These are phyloP conservation scores for Holocentrus rufus DNA, from an alignment of 2,797 vertebrate genomes.

Conservation along the genomic window DNA sequence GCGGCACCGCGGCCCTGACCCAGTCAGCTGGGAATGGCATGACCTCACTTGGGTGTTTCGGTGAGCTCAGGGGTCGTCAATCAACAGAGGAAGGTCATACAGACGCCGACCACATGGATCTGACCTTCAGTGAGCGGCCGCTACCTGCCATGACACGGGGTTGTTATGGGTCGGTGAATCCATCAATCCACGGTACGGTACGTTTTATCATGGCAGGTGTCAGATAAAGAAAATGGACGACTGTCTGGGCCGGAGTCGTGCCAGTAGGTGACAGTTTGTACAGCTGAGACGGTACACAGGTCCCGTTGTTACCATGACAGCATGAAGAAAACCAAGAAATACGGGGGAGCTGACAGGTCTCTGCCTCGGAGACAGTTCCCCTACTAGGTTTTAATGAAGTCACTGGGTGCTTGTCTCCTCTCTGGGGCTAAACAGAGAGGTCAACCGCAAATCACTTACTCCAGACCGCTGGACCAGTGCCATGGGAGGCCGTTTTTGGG, in stretches of 20 bases:
- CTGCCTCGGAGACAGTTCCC: conserved; percentile 47
- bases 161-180: conserved; percentile 22
- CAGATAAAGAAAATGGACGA: conserved; percentile 61
- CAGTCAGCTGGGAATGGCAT: conserved; percentile 61
- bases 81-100: conserved; percentile 63
- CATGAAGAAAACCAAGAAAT: conserved; percentile 53
- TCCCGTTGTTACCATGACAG: conserved; percentile 69
- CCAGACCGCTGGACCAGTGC: conserved; percentile 39
- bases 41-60: conserved; percentile 53
- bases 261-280: conserved; percentile 37
- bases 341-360: conserved; percentile 54
- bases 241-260: conserved; percentile 16
- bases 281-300: conserved; percentile 41
- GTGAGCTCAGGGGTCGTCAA: conserved; percentile 62
- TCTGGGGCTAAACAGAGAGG: conserved; percentile 56
- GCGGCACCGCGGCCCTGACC: conserved; percentile 40
- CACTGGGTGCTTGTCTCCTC: conserved; percentile 58
- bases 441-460: conserved; percentile 67
- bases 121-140: conserved; percentile 45
- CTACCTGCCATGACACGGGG: conserved; percentile 41
- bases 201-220: conserved; percentile 57
- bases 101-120: conserved; percentile 50
- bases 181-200: conserved; percentile 38
- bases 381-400: conserved; percentile 76
- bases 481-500: conserved; percentile 57